Base-by-base conservation (phyloP, 1,140 invertebrate genomes). In the Heliconius himera region DNA sequence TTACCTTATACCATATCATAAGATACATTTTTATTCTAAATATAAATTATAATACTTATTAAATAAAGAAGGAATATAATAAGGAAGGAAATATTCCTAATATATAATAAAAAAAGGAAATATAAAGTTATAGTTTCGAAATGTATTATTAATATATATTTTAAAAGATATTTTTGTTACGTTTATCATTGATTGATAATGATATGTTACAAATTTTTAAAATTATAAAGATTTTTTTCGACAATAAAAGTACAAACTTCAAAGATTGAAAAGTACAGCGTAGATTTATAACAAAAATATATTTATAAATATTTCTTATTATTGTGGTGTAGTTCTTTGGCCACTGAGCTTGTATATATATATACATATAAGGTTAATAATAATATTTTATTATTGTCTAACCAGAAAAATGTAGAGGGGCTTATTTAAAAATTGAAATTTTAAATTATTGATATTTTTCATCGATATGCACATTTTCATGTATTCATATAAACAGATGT, bases 1-100 rank as follows among this genome's bases (percentile, higher is more conserved):
- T 60, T 41, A 76, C 33, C 74, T 76, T 76, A 76, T 3, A 66
- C 41, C 18, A 51, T 46, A 46, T 76, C 74, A 76, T 76, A 76
- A 76, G 74, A 76, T 76, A 70, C 9, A 76, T 66, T 76, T 76
- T 76, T 8, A 51, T 36, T 54, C 26, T 74, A 72, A 8, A 41
- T 41, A 41, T 72, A 36, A n/a, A 72, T 36, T 13, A 72, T 41
- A 72, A 8, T 9, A 22, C n/a, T 9, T 72, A 38, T 13, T 71
- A 46, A 46, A 46, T 46, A 46, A 46, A 16, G 3, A 16, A 46
- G 13, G 11, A 8, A 70, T 18, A 70, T 70, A 70, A 54, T 46
- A 13, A 46, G 11, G 41, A 9, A 46, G 41, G 11, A 46, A 3
- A 51, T 33, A 33, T 33, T 33, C 5, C 0, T 0, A 66, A 26